A percentile compares a stretch with the other conserved stretches of the same genome.
These are phyloP conservation scores for Penaeus japonicus DNA, from an alignment of 1,140 invertebrate species.

Conservation along the genomic window DNA sequence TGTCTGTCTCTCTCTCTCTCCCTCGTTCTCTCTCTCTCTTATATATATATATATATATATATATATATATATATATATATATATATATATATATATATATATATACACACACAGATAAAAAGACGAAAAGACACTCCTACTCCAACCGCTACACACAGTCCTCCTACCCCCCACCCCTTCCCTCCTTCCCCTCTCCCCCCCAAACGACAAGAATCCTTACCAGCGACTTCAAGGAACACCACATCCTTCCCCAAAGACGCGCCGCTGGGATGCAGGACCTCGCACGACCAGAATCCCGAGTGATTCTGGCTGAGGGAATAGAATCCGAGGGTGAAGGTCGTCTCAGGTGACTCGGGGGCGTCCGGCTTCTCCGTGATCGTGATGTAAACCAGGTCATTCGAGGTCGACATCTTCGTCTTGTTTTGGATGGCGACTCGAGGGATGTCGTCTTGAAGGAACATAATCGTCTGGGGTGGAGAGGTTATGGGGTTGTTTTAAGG, in stretches of 20 bases:
- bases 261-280: conserved; percentile 26
- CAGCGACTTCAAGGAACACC: conserved; percentile 20
- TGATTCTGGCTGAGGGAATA: conserved; percentile 28
- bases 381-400: conserved; percentile 32
- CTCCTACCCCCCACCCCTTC: too few species aligned
- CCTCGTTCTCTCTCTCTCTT: too few species aligned
- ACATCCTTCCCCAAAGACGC: background rate
- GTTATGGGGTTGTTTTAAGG: too few species aligned
- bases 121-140: too few species aligned
- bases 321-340: conserved; percentile 45
- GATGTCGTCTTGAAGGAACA: conserved; percentile 28
- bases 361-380: background rate
- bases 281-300: conserved; percentile 31
- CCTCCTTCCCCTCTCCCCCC: too few species aligned
- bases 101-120: too few species aligned
- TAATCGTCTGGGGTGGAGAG: conserved; percentile 19
- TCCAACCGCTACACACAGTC: too few species aligned
- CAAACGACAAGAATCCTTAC: background rate
- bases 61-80: too few species aligned
- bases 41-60: too few species aligned
- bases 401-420: conserved; percentile 46
- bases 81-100: too few species aligned
- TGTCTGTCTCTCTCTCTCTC: too few species aligned
- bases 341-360: background rate
- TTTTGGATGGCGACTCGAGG: conserved; percentile 45